Base-by-base conservation (phyloP, 1,140 invertebrate genomes). In the Apis mellifera region DNA sequence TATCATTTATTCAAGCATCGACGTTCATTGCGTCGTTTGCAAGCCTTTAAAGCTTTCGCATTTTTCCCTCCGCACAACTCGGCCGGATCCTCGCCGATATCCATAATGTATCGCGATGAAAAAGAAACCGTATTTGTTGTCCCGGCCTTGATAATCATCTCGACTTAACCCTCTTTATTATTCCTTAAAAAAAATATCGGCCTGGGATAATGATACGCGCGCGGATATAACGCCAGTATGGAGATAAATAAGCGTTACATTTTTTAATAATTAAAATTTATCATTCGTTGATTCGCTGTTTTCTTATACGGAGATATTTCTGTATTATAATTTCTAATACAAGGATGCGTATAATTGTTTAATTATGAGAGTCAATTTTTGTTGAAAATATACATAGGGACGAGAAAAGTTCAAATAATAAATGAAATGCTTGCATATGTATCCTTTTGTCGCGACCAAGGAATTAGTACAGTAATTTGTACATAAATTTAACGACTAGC, bases 1-100 rank as follows among this genome's bases (percentile, higher is more conserved):
- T 80, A 86, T 60, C 81, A 78, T 89, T 89, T 81, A 69, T 84
- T 88, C 82, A 88, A 88, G 60, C 84, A 68, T 87, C 68, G 80
- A 85, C 80, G 70, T 85, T 79, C 59, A 64, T 87, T 86, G 62
- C 69, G 69, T 68, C 66, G 76, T 85, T 77, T 78, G 55, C 48
- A 32, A 60, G n/a, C 71, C 55, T 57, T n/a, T 80, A 42, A 55
- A 55, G 65, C 60, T 54, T 69, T 42, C 32, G 50, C 59, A 26
- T 65, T 74, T 65, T 74, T 74, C 70, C 19, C 65, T 66, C 9
- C 7, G 7, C 4, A 32, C 59, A 15, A 48, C 50, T 9, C 54
- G n/a, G 42, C 9, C 55, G 32, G 32, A 55, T 62, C 55, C n/a
- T 4, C 32, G 32, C n/a, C n/a, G n/a, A n/a, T 77, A 77, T 26